These are phyloP conservation scores for Mesoclemmys tuberculata DNA, from an alignment of 2,113 vertebrate genomes.

Conservation along the genomic window DNA sequence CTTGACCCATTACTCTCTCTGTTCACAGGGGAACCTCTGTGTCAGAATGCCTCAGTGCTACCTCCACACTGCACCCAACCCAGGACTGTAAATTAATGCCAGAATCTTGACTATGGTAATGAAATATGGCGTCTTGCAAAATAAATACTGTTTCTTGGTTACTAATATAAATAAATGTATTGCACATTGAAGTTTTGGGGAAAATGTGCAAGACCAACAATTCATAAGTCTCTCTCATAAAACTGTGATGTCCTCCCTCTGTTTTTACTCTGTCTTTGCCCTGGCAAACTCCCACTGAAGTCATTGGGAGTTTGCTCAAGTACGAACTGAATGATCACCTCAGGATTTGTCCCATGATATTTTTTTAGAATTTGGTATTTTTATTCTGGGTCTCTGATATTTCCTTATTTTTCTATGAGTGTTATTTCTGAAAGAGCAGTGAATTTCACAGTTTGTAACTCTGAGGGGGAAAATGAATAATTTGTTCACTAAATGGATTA, in stretches of 20 bases:
- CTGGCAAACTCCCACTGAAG: constrained; percentile 18
- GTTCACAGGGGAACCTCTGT: neutral
- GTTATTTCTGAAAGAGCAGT: constrained; percentile 48
- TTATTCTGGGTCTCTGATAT: constrained; percentile 46
- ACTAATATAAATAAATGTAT: constrained; percentile 62
- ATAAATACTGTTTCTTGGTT: constrained; percentile 71
- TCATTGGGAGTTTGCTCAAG: neutral
- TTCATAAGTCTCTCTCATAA: constrained; percentile 12
- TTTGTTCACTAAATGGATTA: constrained; percentile 67
- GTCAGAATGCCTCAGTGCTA: constrained; percentile 12
- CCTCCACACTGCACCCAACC: neutral
- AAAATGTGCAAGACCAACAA: constrained; percentile 66
- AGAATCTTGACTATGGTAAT: constrained; percentile 25
- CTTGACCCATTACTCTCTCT: neutral
- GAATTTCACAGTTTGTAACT: constrained; percentile 51
- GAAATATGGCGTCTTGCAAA: constrained; percentile 45
- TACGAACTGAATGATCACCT: neutral
- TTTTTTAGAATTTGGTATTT: constrained; percentile 5
- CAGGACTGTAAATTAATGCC: constrained; percentile 6
- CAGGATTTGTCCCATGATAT: neutral
- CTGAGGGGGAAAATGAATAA: constrained; percentile 55
- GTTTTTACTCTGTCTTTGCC: neutral
- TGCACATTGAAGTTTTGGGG: constrained; percentile 47
- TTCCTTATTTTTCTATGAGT: neutral
- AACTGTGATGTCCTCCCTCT: constrained; percentile 38